phyloP scores from a whole-genome alignment of 2,888 invertebrate species.

The Empis stercorea region DNA sequence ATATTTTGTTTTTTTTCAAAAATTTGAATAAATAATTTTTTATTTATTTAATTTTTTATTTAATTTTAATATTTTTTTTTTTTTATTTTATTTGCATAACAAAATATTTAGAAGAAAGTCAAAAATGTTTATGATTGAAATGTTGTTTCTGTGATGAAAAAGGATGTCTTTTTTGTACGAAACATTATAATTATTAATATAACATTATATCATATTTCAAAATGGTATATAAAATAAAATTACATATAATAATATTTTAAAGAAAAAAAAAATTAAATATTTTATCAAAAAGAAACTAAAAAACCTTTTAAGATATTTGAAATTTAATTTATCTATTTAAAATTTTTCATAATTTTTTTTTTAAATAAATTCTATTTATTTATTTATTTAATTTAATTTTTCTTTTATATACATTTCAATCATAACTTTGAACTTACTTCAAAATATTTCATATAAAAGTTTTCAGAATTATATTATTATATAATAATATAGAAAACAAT shows the following conservation, averaged over 20 bases:
- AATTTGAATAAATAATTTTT: constrained; percentile 1
- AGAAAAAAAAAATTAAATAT: no score
- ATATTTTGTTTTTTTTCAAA: constrained; percentile 10
- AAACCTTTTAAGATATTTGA: no score
- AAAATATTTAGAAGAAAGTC: not conserved
- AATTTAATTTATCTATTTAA: no score
- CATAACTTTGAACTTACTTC: constrained; percentile 22
- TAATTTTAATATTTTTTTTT: constrained; percentile 4
- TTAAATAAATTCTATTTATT: not conserved
- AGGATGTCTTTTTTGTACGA: constrained; percentile 22
- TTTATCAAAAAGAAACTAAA: no score
- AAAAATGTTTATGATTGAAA: constrained; percentile 36
- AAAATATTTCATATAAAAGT: no score
- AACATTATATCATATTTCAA: no score
- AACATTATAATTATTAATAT: no score
- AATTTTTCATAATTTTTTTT: constrained; percentile 2
- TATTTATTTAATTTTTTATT: constrained; percentile 4
- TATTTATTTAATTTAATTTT: constrained; percentile 2
- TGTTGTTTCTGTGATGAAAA: constrained; percentile 39
- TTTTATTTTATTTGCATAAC: constrained; percentile 4
- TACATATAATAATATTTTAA: no score
- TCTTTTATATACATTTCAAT: constrained; percentile 36
- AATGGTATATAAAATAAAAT: no score
- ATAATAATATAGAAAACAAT: no score
- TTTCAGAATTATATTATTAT: no score